These are phyloP conservation scores for Anomalospiza imberbis DNA, from an alignment of 2,797 vertebrate species.

Conservation along the genomic window DNA sequence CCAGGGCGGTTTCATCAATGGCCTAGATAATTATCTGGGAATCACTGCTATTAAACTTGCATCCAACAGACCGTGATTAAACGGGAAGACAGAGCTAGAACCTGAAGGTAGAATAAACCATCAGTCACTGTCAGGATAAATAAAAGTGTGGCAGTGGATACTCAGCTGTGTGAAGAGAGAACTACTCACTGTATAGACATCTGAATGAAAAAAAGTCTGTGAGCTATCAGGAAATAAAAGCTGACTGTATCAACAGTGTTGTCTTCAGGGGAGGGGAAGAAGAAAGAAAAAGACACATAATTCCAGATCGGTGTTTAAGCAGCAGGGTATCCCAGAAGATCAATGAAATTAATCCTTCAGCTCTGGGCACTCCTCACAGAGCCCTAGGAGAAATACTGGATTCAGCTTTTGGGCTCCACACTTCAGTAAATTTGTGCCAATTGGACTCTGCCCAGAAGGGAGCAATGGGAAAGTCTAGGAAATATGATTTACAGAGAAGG, in stretches of 20 bases:
- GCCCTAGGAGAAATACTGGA: not conserved
- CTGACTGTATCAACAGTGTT: not conserved
- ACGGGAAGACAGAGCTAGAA: not conserved
- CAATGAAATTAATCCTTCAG: not conserved
- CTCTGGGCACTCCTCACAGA: not conserved
- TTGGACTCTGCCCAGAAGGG: constrained; percentile 9
- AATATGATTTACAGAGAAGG: not conserved
- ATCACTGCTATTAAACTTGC: not conserved
- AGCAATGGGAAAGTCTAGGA: not conserved
- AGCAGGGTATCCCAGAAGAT: not conserved
- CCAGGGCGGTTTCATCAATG: not conserved
- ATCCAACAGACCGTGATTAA: not conserved
- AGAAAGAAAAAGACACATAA: not conserved
- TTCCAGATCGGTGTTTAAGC: not conserved
- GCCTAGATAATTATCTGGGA: not conserved
- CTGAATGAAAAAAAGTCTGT: not conserved
- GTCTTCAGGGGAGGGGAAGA: not conserved
- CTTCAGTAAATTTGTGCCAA: not conserved
- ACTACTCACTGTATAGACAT: not conserved
- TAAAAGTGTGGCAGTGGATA: not conserved
- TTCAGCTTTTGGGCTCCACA: not conserved
- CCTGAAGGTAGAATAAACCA: not conserved
- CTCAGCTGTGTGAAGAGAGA: not conserved
- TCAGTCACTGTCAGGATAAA: not conserved
- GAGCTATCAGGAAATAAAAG: not conserved